Conservation (phyloP, 2,888 invertebrate species). For the Lissonota sp. region DNA sequence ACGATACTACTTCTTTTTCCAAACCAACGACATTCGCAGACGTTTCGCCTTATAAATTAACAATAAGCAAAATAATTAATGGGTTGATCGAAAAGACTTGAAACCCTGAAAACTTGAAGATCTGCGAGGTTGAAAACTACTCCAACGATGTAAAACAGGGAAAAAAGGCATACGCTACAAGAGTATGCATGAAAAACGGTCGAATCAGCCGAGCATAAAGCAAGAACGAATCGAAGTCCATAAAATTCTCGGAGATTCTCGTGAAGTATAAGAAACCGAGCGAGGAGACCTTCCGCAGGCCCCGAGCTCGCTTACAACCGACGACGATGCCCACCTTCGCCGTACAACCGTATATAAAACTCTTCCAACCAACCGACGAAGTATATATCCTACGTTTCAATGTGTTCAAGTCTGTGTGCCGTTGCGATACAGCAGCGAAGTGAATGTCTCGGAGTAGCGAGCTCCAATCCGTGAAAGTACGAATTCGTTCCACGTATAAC, state of each 20-base stretch:
- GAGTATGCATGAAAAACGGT: constrained; percentile 73
- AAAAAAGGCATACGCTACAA: constrained; percentile 67
- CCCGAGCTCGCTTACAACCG: not conserved
- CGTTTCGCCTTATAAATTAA: too few species aligned
- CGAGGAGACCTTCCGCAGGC: constrained; percentile 67
- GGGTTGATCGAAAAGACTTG: too few species aligned
- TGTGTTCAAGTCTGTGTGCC: too few species aligned
- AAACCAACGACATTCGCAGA: too few species aligned
- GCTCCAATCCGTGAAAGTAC: constrained; percentile 62
- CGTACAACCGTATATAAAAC: too few species aligned
- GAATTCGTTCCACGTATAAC: constrained; percentile 60
- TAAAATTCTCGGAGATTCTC: constrained; percentile 67
- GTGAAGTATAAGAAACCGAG: constrained; percentile 68
- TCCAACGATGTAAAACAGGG: constrained; percentile 65
- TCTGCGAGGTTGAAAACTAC: constrained; percentile 10
- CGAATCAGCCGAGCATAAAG: constrained; percentile 79
- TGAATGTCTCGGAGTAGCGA: constrained; percentile 57
- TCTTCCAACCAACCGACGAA: too few species aligned
- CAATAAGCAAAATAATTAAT: too few species aligned
- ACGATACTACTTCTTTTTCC: not conserved
- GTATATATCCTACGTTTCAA: too few species aligned
- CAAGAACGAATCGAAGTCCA: constrained; percentile 78
- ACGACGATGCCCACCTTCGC: too few species aligned
- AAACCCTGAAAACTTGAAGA: too few species aligned
- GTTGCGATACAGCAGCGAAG: constrained; percentile 44